Evolutionary conservation across 2,113 vertebrate genomes (phyloP).

Genomic region (Sciurus niger): DNA sequence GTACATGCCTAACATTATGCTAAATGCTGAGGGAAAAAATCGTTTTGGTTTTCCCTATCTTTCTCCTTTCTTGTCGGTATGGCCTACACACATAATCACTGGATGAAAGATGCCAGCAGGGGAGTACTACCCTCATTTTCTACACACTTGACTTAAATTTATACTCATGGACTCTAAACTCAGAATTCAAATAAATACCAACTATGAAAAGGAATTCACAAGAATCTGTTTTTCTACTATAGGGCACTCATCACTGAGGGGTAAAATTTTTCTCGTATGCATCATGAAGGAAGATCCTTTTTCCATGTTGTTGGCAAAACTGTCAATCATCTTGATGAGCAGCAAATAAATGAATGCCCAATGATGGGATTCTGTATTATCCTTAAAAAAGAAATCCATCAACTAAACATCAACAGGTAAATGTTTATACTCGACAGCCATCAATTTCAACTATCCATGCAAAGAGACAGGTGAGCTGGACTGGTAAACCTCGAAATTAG

Average conservation of each 20-base stretch:
- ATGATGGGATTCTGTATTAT: conserved; percentile 92
- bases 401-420: conserved; percentile 93
- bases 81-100: background rate
- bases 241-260: conserved; percentile 83
- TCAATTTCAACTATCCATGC: conserved; percentile 92
- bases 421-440: conserved; percentile 91
- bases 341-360: conserved; percentile 93
- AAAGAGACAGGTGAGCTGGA: conserved; percentile 93
- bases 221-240: conserved; percentile 78
- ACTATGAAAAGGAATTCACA: conserved; percentile 79
- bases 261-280: conserved; percentile 82
- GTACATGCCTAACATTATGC: conserved; percentile 58
- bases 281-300: conserved; percentile 87
- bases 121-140: background rate
- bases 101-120: background rate
- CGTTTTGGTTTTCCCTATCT: background rate
- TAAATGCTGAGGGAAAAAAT: background rate
- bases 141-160: conserved; percentile 66
- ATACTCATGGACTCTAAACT: conserved; percentile 51
- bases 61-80: background rate
- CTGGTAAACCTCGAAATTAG: conserved; percentile 94
- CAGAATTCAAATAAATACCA: conserved; percentile 72
- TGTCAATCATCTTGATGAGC: conserved; percentile 93
- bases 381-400: conserved; percentile 92
- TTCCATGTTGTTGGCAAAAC: conserved; percentile 88